Percentiles rank a stretch among this genome's conserved stretches.
phyloP scores from a whole-genome alignment of 2,797 vertebrate genomes.

The Morelia viridis region DNA sequence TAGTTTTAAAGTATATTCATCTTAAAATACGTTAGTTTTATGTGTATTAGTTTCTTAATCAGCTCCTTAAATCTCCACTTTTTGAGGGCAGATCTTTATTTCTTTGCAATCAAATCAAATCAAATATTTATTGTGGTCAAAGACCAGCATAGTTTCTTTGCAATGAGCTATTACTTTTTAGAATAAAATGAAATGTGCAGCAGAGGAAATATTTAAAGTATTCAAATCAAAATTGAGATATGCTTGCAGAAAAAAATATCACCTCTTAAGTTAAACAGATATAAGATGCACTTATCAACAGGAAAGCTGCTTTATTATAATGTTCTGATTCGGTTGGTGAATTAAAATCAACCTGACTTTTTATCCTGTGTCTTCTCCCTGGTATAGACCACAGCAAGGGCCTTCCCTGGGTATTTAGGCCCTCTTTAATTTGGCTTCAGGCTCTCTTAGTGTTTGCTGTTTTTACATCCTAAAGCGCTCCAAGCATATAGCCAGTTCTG shows the following conservation, averaged over 20 bases:
- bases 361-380: not conserved
- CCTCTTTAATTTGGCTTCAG: not conserved
- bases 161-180: not conserved
- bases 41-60: not conserved
- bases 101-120: not conserved
- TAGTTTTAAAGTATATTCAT: slow-evolving; percentile 63
- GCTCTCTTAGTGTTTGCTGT: not conserved
- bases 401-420: not conserved
- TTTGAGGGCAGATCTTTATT: not conserved
- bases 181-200: not conserved
- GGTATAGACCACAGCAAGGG: not conserved
- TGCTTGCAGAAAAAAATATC: not conserved
- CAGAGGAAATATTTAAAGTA: not conserved
- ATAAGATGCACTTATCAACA: not conserved
- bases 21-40: not conserved
- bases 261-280: not conserved
- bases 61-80: not conserved
- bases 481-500: not conserved
- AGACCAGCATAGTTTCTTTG: not conserved
- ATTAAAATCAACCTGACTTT: not conserved
- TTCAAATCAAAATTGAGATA: not conserved
- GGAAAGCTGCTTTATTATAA: not conserved
- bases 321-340: not conserved
- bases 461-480: not conserved
- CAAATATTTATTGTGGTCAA: too few species aligned